Evolutionary conservation across 2,888 invertebrate genomes (phyloP).

Genomic region (Drosophila parthenogenetica): DNA sequence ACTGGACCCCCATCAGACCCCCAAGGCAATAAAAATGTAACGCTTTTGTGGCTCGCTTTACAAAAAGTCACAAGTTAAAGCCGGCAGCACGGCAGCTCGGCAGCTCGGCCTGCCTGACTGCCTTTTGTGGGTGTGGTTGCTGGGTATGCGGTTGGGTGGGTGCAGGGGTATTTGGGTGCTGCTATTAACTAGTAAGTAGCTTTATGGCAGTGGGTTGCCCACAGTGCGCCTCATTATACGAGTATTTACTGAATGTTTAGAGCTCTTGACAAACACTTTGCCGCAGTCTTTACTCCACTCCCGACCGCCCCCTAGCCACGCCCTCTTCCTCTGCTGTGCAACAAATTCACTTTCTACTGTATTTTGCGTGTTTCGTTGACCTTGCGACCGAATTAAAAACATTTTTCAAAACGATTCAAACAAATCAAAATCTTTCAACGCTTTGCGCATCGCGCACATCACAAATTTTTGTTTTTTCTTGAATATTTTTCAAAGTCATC

Average conservation of each 20-base stretch:
- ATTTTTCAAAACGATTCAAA: constrained; percentile 64
- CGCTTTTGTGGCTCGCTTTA: constrained; percentile 64
- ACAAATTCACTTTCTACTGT: constrained; percentile 38
- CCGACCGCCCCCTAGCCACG: not conserved
- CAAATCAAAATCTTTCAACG: constrained; percentile 64
- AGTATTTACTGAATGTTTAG: constrained; percentile 24
- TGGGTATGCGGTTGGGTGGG: not conserved
- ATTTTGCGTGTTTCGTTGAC: constrained; percentile 25
- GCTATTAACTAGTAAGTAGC: constrained; percentile 61
- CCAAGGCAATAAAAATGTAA: constrained; percentile 62
- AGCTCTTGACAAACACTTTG: constrained; percentile 17
- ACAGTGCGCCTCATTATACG: constrained; percentile 25
- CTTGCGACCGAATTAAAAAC: constrained; percentile 65
- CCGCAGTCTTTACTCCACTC: not conserved
- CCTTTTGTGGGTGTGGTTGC: constrained; percentile 4
- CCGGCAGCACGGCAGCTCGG: constrained; percentile 29
- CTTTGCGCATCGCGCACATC: constrained; percentile 21
- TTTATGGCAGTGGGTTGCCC: constrained; percentile 33
- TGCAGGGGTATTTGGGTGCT: constrained; percentile 27
- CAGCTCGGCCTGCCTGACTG: constrained; percentile 10
- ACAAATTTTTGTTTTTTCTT: constrained; percentile 40
- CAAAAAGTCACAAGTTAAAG: constrained; percentile 47
- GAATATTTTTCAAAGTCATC: constrained; percentile 68
- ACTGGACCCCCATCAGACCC: constrained; percentile 7
- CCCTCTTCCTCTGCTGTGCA: constrained; percentile 16